A percentile compares a stretch with the other conserved stretches of the same genome.
Conservation (phyloP, 2,113 vertebrate species). For the Rhea americana region DNA sequence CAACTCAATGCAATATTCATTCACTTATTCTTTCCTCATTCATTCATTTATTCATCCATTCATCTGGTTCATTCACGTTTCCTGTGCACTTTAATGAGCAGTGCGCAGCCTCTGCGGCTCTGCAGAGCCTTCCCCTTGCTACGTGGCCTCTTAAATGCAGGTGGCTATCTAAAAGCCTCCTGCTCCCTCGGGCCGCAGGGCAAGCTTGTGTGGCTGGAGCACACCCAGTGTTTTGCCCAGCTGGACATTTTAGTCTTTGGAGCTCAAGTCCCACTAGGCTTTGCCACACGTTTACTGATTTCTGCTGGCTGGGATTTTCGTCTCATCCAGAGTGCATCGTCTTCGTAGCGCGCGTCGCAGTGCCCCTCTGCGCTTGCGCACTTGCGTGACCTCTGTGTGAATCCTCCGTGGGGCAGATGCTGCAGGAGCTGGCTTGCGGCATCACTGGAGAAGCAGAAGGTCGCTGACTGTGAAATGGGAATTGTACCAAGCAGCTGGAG, state of each 20-base stretch:
- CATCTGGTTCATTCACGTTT: slow-evolving; percentile 72
- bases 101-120: slow-evolving; percentile 41
- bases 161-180: not conserved
- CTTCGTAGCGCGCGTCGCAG: rapidly evolving
- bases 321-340: not conserved
- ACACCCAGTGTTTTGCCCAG: rapidly evolving
- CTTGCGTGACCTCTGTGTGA: not conserved
- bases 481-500: not conserved
- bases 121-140: slow-evolving; percentile 13
- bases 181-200: not conserved
- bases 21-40: slow-evolving; percentile 63
- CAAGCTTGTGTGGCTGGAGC: not conserved
- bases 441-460: not conserved
- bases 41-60: slow-evolving; percentile 70
- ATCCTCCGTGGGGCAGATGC: not conserved
- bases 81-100: slow-evolving; percentile 27
- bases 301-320: not conserved
- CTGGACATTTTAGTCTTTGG: not conserved
- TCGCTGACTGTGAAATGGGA: not conserved
- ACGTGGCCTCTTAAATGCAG: not conserved
- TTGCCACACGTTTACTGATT: not conserved
- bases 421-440: not conserved
- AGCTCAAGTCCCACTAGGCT: not conserved
- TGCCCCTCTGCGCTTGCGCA: rapidly evolving
- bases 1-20: slow-evolving; percentile 63